These are phyloP conservation scores for Oryctes rhinoceros DNA, from an alignment of 1,140 invertebrate species.

Conservation along the genomic window DNA sequence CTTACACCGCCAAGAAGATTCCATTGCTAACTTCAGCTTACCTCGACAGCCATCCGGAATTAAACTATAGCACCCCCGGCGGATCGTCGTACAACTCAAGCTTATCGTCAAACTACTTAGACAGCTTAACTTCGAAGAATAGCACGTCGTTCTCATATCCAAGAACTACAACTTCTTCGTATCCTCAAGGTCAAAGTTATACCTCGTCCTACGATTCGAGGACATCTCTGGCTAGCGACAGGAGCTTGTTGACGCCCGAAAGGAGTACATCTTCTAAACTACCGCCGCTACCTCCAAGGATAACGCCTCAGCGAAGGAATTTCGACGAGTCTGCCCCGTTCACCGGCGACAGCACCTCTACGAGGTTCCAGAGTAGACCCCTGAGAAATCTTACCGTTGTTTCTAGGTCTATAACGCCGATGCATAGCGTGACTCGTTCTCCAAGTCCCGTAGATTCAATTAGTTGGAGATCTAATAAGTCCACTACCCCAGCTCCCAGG, in stretches of 20 bases:
- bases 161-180: background rate
- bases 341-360: background rate
- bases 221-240: background rate
- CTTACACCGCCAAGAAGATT: conserved; percentile 3
- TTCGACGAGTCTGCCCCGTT: background rate
- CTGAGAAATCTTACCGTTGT: conserved; percentile 50
- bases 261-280: background rate
- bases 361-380: conserved; percentile 51
- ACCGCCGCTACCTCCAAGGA: conserved; percentile 5
- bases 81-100: background rate
- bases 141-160: conserved; percentile 1
- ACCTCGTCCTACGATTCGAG: background rate
- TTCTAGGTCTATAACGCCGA: conserved; percentile 22
- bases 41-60: conserved; percentile 15
- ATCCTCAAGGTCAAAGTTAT: conserved; percentile 3
- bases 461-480: conserved; percentile 58
- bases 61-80: background rate
- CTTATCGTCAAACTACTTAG: background rate
- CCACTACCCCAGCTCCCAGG: conserved; percentile 63
- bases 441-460: conserved; percentile 56
- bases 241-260: background rate
- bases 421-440: conserved; percentile 52
- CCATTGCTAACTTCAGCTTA: conserved; percentile 5
- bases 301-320: background rate
- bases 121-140: background rate